Evolutionary conservation across 2,797 vertebrate genomes (phyloP), one percentile per base, ranked within the genome.

Genomic region (Eulemur coronatus): DNA sequence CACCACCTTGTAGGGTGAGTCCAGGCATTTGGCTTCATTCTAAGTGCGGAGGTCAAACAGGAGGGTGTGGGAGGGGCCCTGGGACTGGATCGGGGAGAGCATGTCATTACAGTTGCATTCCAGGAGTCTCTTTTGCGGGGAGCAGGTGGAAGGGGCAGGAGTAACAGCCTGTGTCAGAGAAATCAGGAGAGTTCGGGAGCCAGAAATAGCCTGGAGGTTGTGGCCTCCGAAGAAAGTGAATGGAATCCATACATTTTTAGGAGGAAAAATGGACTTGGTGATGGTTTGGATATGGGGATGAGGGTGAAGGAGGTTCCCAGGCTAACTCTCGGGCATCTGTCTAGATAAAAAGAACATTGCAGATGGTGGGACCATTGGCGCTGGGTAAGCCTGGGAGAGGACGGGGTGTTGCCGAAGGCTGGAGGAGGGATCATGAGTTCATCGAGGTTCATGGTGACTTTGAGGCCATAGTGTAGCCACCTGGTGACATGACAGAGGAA

Each of bases 351-450:
- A 7, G 55, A 52, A 41, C 13, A 14, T 4, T 22, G 95, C 1
- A 7, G 35, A 4, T 4, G 30, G 7, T 17, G 35, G 15, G 2
- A 1, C 35, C 35, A 15, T 2, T 2, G 26, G 7, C 1, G 3
- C 1, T 0, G 2, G 22, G 5, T 15, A 4, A 7, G 2, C 15
- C 50, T 28, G 38, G 28, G 30, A 14, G 17, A 28, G 22, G 5
- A 35, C 46, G 11, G 46, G 18, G 4, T 11, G 48, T 5, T 1
- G 1, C 52, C 5, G 1, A 43, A 9, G 52, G 11, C 24, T 18
- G 46, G 46, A n/a, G 38, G 48, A 0, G 33, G 22, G 67, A 30
- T 46, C 33, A 0, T 4, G 0, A 33, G 24, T 5, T 52, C 35
- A 18, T 10, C 5, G 30, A 35, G 33, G 13, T 20, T 26, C 18